Conservation (phyloP, 2,113 vertebrate genomes). For the Climacteris rufus region DNA sequence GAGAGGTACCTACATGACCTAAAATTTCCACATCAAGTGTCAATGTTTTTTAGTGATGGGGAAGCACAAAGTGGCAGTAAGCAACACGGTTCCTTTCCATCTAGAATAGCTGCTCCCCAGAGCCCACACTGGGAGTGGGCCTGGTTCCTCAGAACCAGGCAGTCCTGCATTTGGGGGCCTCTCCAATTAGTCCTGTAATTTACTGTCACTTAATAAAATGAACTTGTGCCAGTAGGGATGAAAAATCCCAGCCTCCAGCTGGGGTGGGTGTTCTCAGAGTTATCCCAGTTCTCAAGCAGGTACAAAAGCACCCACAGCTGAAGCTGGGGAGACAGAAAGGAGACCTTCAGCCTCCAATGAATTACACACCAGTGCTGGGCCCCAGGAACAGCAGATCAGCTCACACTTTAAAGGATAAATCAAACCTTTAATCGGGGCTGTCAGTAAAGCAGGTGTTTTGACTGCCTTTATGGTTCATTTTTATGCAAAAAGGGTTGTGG, state of each 20-base stretch:
- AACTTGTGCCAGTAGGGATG: background rate
- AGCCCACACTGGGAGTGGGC: background rate
- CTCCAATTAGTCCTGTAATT: slow-evolving; percentile 45
- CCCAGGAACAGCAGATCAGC: slow-evolving; percentile 45
- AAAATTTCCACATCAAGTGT: background rate
- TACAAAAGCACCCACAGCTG: slow-evolving; percentile 65
- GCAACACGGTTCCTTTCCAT: background rate
- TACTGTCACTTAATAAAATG: slow-evolving; percentile 9
- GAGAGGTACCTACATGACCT: background rate
- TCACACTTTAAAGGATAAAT: slow-evolving; percentile 69
- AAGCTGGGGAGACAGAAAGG: slow-evolving; percentile 45
- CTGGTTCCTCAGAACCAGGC: background rate
- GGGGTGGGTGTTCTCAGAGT: slow-evolving; percentile 7
- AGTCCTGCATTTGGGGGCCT: background rate
- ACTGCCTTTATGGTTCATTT: slow-evolving; percentile 76
- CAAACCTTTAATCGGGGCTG: slow-evolving; percentile 77
- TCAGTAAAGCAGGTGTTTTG: slow-evolving; percentile 81
- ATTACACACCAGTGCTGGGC: slow-evolving; percentile 64
- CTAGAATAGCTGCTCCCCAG: background rate
- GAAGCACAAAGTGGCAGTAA: background rate
- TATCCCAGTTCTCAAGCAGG: slow-evolving; percentile 25
- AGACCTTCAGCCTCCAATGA: slow-evolving; percentile 67
- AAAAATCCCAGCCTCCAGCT: slow-evolving; percentile 48
- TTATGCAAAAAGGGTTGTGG: slow-evolving; percentile 73
- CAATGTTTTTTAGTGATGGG: background rate